Evolutionary conservation across 2,888 invertebrate species (phyloP).

Genomic region (Metallyticus violacea): DNA sequence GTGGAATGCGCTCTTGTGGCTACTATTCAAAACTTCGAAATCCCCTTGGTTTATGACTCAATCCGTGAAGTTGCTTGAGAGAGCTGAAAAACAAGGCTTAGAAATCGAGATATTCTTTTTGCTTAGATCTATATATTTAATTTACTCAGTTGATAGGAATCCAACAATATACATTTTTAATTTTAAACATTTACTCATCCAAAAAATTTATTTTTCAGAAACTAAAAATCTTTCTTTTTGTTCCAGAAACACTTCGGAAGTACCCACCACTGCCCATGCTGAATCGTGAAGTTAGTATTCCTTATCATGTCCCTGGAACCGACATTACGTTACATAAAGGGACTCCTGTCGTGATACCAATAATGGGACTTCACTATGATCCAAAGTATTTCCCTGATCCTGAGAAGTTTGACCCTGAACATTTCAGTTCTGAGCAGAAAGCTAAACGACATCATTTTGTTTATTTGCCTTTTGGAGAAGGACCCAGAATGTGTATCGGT

Average conservation of each 20-base stretch:
- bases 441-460: slow-evolving; percentile 32
- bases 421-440: slow-evolving; percentile 36
- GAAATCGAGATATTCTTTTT: no score
- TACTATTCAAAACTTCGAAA: no score
- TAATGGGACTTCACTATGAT: slow-evolving; percentile 37
- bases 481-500: slow-evolving; percentile 22
- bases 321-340: slow-evolving; percentile 42
- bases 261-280: slow-evolving; percentile 36
- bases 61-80: no score
- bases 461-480: slow-evolving; percentile 26
- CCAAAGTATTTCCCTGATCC: slow-evolving; percentile 39
- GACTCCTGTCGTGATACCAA: slow-evolving; percentile 34
- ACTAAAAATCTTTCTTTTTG: no score
- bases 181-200: background rate
- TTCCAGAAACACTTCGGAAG: slow-evolving; percentile 37
- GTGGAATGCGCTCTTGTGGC: no score
- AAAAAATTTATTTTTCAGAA: background rate
- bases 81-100: no score
- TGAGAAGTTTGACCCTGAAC: slow-evolving; percentile 40
- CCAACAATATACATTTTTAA: no score
- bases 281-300: slow-evolving; percentile 26
- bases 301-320: slow-evolving; percentile 28
- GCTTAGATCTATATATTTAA: no score
- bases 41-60: no score
- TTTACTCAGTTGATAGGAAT: no score